Evolutionary conservation across 2,888 invertebrate genomes (phyloP).

Genomic region (Gari tellinella): DNA sequence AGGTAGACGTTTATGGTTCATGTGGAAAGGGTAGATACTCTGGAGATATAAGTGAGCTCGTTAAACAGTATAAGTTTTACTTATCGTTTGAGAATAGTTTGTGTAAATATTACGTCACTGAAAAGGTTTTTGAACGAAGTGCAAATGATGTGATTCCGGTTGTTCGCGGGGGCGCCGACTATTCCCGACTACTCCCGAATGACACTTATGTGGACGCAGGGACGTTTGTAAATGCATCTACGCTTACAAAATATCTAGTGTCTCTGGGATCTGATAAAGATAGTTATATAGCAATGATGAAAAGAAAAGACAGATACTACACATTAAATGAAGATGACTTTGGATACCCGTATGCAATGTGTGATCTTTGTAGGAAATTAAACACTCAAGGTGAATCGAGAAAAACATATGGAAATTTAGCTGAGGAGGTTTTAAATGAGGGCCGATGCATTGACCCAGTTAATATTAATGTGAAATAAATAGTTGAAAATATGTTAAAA

Average conservation of each 20-base stretch:
- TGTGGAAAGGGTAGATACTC: no score
- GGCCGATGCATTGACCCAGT: no score
- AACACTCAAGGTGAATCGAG: slow-evolving; percentile 10
- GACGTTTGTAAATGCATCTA: slow-evolving; percentile 42
- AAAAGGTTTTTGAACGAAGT: slow-evolving; percentile 54
- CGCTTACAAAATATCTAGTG: slow-evolving; percentile 40
- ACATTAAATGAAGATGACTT: neutral
- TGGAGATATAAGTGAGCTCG: no score
- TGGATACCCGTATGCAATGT: slow-evolving; percentile 4
- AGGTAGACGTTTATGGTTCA: slow-evolving; percentile 15
- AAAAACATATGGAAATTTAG: slow-evolving; percentile 1
- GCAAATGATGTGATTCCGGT: slow-evolving; percentile 40
- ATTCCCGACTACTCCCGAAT: slow-evolving; percentile 37
- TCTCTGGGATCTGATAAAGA: slow-evolving; percentile 40
- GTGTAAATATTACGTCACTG: slow-evolving; percentile 60
- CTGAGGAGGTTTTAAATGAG: no score
- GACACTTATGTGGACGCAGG: no score
- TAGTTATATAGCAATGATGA: slow-evolving; percentile 49
- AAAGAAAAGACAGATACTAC: slow-evolving; percentile 37
- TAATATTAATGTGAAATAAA: no score
- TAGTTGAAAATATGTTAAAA: no score
- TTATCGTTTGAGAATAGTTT: slow-evolving; percentile 62
- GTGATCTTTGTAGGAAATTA: slow-evolving; percentile 11
- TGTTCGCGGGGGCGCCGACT: slow-evolving; percentile 46
- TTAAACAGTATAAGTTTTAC: slow-evolving; percentile 47